Percentiles rank a stretch among this genome's conserved stretches.
phyloP scores from a whole-genome alignment of 2,888 invertebrate genomes.

The Lasioglossum marginatum region DNA sequence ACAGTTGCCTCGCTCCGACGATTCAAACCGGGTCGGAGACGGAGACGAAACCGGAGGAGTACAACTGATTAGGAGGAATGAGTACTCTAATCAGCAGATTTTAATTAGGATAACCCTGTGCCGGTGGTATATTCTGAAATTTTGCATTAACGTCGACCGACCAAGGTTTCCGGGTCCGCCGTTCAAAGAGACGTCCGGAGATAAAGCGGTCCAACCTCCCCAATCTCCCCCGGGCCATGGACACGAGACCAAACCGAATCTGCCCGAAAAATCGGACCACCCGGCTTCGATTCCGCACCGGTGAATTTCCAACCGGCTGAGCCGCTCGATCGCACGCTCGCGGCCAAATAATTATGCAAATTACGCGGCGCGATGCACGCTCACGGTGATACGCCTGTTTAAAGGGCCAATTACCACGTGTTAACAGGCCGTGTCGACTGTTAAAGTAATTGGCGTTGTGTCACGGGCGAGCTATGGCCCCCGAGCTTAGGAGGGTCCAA shows the following conservation, averaged over 20 bases:
- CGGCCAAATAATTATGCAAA: conserved; percentile 17
- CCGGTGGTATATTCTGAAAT: conserved; percentile 68
- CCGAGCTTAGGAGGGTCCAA: background rate
- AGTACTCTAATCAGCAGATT: conserved; percentile 69
- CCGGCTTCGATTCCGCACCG: background rate
- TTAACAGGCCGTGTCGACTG: conserved; percentile 13
- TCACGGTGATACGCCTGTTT: conserved; percentile 27
- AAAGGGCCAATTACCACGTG: conserved; percentile 17
- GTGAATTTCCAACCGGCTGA: background rate
- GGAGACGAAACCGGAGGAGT: conserved; percentile 5
- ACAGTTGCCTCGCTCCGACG: background rate
- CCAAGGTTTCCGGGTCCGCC: conserved; percentile 37
- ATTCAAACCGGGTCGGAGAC: background rate
- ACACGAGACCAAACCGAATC: background rate
- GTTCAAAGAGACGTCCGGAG: conserved; percentile 63
- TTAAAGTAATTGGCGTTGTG: conserved; percentile 21
- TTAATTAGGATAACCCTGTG: conserved; percentile 78
- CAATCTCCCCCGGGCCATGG: too few species aligned
- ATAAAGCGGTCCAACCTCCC: background rate
- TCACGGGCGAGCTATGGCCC: background rate
- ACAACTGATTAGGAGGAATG: conserved; percentile 48
- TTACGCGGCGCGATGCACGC: background rate
- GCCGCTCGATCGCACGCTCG: background rate
- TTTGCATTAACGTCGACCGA: conserved; percentile 70
- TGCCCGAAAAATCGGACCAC: background rate